These are phyloP conservation scores for Apistogramma diplotaenia DNA, from an alignment of 2,113 vertebrate genomes.

Conservation along the genomic window DNA sequence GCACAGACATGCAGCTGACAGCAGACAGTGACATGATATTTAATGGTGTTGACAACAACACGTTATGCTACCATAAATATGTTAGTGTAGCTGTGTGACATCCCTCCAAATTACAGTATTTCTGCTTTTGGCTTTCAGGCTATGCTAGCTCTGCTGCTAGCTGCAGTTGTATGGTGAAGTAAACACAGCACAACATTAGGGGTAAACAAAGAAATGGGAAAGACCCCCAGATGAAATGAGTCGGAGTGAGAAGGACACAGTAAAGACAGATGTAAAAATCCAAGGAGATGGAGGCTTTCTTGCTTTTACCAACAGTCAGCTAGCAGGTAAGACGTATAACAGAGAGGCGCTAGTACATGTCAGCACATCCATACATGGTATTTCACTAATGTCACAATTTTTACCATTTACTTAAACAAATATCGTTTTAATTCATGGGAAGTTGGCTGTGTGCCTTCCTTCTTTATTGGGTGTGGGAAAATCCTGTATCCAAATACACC, in stretches of 20 bases:
- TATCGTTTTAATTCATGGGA: not conserved
- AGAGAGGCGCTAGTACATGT: not conserved
- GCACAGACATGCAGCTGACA: not conserved
- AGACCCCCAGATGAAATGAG: not conserved
- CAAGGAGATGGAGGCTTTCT: not conserved
- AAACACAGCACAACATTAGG: not conserved
- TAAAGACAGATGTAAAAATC: not conserved
- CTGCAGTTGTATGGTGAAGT: not conserved
- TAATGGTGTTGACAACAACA: not conserved
- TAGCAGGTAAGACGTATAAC: slow-evolving; percentile 49
- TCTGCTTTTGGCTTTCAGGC: not conserved
- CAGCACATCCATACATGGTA: too few relatives aligned
- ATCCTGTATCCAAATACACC: not conserved
- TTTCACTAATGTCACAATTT: not conserved
- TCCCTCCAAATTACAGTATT: not conserved
- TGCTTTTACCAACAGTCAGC: slow-evolving; percentile 45
- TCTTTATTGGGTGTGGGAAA: too few relatives aligned
- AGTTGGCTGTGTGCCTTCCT: not conserved
- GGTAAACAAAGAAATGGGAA: not conserved
- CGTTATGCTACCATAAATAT: not conserved
- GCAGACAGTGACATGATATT: not conserved
- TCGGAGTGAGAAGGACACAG: not conserved
- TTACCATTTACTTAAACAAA: not conserved
- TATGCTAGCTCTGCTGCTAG: not conserved
- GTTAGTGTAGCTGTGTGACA: not conserved